Evolutionary conservation across 2,113 vertebrate species (phyloP), one percentile per base, ranked within the genome.

Genomic region (Gracilinanus agilis): DNA sequence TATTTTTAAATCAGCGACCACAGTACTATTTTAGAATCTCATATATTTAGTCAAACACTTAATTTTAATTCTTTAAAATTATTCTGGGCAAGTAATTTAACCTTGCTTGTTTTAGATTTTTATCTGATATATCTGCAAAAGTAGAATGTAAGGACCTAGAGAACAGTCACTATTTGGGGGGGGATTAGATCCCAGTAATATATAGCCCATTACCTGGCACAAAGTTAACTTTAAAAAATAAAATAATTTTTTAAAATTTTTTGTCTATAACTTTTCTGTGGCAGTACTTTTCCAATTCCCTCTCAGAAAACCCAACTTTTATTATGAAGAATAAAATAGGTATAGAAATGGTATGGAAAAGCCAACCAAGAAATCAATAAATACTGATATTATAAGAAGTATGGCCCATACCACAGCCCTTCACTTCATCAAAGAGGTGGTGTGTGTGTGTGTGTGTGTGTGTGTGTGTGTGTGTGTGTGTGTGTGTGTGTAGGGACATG

Each of bases 401-500:
- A 9, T 75, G 5, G 3, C 16, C 16, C 13, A 75, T 9, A 75
- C 27, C 16, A 83, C n/a, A 21, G 16, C 19, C 19, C n/a, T 40
- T 83, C 67, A 40, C 40, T 16, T 40, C n/a, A 40, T 6, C n/a
- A 83, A 23, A 67, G 25, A 61, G n/a, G 5, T 49, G 49, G 49
- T 49, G 49, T 49, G 49, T 40, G 13, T 75, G 8, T 23, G 16
- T 9, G 3, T 6, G 0, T 40, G n/a, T 40, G 1, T 83, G 7
- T 6, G 1, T 0, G n/a, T 49, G 49, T 49, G 49, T 49, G 49
- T 49, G 49, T 40, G 13, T 75, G 8, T 23, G 16, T 9, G 3
- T 6, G 0, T 40, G n/a, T 40, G 1, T 83, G 7, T 6, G 1
- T 0, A 83, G 6, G 2, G 67, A 83, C 1, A 40, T 40, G n/a